Base-by-base conservation (phyloP, 2,888 invertebrate species). In the Selenia dentaria region DNA sequence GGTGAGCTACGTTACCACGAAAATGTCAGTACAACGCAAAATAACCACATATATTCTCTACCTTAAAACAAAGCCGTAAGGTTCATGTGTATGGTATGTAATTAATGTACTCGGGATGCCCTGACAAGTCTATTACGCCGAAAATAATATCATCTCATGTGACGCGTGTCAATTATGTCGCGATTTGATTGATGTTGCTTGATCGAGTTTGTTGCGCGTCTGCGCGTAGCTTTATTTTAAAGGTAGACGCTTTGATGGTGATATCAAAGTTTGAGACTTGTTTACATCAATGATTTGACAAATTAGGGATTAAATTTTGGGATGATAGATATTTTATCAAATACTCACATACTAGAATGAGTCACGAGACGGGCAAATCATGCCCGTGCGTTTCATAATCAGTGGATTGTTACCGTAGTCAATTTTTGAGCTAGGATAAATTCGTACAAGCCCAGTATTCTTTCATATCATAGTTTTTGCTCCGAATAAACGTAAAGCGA, bases 81-180 rank as follows among this genome's bases (percentile, higher is more conserved):
- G 32, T 51, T 24, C 39, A 32, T 9, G 28, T 39, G 32, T 20
- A 26, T 48, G 54, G 51, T 60, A 68, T 67, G 64, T 78, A 77
- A 80, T 80, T 79, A 79, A 81, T 79, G 69, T 74, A 69, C 70
- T 66, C 67, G 64, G n/a, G 68, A 62, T 67, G 63, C 63, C 62
- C 63, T 62, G 74, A 77, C 75, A 75, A 77, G 74, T 81, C 75
- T 81, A 77, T 80, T 79, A 78, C 72, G 65, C 54, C 59, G 70
- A 70, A 76, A 76, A 78, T 74, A 79, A 77, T 78, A 71, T 75
- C 70, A 69, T 69, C 54, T 54, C 62, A 49, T 51, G 64, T 67
- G 67, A 61, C 62, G 62, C 64, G 70, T 76, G 79, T 79, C 79
- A 79, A 79, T 79, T 79, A 79, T 68, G 62, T 65, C 54, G 67